A percentile compares a stretch with the other conserved stretches of the same genome.
phyloP scores from a whole-genome alignment of 2,888 invertebrate genomes.

The Pristionchus mayeri region DNA sequence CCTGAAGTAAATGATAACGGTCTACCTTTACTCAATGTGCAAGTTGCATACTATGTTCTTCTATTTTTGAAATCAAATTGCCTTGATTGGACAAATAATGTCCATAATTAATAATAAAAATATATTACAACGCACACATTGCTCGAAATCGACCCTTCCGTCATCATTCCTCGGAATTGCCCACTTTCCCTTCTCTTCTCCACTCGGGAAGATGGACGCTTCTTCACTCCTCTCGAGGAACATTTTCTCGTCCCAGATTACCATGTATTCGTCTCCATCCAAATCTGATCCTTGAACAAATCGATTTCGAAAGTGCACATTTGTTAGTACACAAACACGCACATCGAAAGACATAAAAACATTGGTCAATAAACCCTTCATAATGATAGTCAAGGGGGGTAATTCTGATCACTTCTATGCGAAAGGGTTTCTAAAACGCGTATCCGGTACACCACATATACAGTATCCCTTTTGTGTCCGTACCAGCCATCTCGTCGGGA shows the following conservation, averaged over 20 bases:
- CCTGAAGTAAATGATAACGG: not conserved
- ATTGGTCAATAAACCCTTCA: too few relatives aligned
- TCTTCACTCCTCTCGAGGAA: conserved; percentile 59
- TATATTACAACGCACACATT: not conserved
- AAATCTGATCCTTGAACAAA: conserved; percentile 70
- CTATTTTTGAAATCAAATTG: too few relatives aligned
- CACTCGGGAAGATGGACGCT: conserved; percentile 48
- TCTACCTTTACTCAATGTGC: not conserved
- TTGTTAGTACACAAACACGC: too few relatives aligned
- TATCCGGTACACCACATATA: not conserved
- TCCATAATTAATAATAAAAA: too few relatives aligned
- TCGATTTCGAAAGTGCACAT: too few relatives aligned
- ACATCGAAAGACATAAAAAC: too few relatives aligned
- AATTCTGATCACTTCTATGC: too few relatives aligned
- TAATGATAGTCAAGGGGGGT: too few relatives aligned
- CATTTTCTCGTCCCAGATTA: conserved; percentile 69
- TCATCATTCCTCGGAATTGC: not conserved
- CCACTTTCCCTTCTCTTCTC: not conserved
- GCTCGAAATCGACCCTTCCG: not conserved
- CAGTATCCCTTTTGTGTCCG: too few relatives aligned
- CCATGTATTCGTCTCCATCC: conserved; percentile 76
- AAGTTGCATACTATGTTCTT: not conserved
- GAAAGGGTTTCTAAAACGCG: too few relatives aligned
- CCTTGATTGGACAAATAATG: too few relatives aligned
- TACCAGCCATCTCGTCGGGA: conserved; percentile 78